Base-by-base conservation (phyloP, 2,888 invertebrate species). In the Meteorus cinctellus region DNA sequence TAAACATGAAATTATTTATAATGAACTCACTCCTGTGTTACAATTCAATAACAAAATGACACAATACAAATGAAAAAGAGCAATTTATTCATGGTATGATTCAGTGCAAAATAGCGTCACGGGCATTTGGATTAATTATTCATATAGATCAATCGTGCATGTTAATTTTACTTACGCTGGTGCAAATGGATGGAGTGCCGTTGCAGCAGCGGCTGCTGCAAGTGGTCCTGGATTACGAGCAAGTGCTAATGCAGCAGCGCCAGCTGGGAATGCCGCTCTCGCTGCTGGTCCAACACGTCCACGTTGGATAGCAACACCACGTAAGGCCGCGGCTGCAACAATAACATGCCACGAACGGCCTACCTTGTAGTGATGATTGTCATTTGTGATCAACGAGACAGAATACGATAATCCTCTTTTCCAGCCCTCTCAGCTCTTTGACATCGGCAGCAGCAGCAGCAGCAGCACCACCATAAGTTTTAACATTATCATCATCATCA, bases 131-230 rank as follows among this genome's bases (percentile, higher is more conserved):
- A 19, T 62, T 27, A 74, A 59, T 45, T 34, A 48, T 65, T 27
- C 14, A 70, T 24, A 41, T 24, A 8, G n/a, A 55, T 19, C 8
- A 68, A 31, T 31, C 72, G 48, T 72, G 72, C 72, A 29, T 29
- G 16, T 69, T 51, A 55, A 31, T 41, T 89, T 90, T 94, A 96
- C 96, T 95, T 94, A 96, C 96, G 95, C 84, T 68, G 86, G 96
- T 90, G 97, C 94, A 92, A 96, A 97, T 89, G 96, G 96, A 92
- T 96, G 96, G 91, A 95, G 92, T 90, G 95, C 94, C 89, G 94
- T 92, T 86, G 94, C 94, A 88, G 92, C 93, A 89, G 94, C 94
- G 84, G 94, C 93, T 80, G 94, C 93, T 81, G 90, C 90, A 86
- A 94, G 89, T 59, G 94, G 93, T 79, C 93, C 91, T 65, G 94